phyloP scores from a whole-genome alignment of 2,113 vertebrate genomes.

The Sardina pilchardus region DNA sequence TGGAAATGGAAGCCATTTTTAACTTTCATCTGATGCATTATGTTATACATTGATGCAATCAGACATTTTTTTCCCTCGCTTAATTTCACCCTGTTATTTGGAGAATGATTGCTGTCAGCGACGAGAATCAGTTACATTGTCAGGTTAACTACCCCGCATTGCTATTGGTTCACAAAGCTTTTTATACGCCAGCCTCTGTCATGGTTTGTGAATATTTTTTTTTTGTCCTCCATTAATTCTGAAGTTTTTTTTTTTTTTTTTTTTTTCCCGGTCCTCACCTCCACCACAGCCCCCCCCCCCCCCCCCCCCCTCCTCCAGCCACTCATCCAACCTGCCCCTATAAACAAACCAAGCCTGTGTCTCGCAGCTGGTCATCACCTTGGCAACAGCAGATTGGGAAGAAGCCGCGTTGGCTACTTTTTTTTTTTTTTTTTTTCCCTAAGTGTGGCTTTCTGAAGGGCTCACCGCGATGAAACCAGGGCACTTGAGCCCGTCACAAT shows the following conservation, averaged over 20 bases:
- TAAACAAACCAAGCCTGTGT: slow-evolving; percentile 65
- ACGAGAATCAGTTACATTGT: background rate
- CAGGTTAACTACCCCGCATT: slow-evolving; percentile 4
- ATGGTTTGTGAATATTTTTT: slow-evolving; percentile 28
- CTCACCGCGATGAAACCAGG: slow-evolving; percentile 56
- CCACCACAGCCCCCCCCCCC: background rate
- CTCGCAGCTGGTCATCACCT: slow-evolving; percentile 71
- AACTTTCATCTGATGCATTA: background rate
- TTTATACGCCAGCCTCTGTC: background rate
- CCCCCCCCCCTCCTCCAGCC: slow-evolving; percentile 32
- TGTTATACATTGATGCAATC: slow-evolving; percentile 7
- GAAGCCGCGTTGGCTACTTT: slow-evolving; percentile 54
- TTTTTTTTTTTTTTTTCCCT: slow-evolving; percentile 36
- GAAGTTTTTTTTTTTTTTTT: background rate
- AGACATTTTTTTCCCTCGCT: background rate
- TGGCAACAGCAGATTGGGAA: slow-evolving; percentile 70
- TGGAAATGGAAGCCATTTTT: background rate
- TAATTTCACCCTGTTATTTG: slow-evolving; percentile 5
- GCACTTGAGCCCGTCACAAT: slow-evolving; percentile 70
- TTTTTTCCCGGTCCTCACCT: background rate
- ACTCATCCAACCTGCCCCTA: slow-evolving; percentile 53
- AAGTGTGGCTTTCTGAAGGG: slow-evolving; percentile 71
- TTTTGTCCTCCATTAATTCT: slow-evolving; percentile 11
- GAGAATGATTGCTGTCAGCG: background rate
- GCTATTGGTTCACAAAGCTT: background rate